Percentiles rank a stretch among this genome's conserved stretches.
Evolutionary conservation across 1,140 invertebrate species (phyloP).

Genomic region (Araneus ventricosus): DNA sequence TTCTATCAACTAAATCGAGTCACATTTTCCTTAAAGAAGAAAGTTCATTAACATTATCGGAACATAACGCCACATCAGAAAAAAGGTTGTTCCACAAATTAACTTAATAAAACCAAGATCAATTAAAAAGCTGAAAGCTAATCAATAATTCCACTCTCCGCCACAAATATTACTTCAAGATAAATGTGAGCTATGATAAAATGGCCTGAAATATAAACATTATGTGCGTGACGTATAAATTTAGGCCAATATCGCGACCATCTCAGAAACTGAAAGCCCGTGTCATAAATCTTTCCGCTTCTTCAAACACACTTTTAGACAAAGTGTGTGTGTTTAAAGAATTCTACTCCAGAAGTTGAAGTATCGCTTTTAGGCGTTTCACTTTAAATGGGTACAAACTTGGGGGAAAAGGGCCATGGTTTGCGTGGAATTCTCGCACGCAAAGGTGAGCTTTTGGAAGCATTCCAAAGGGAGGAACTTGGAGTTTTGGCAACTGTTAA

Average conservation of each 20-base stretch:
- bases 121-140: too few species aligned
- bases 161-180: background rate
- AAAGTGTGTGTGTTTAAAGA: background rate
- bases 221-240: background rate
- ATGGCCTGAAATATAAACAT: background rate
- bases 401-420: background rate
- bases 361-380: background rate
- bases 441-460: background rate
- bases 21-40: too few species aligned
- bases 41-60: too few species aligned
- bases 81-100: too few species aligned
- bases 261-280: background rate
- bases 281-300: background rate
- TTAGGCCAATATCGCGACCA: background rate
- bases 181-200: background rate
- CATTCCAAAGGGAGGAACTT: background rate
- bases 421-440: background rate
- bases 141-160: background rate
- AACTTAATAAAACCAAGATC: too few species aligned
- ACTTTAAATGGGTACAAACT: background rate
- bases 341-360: background rate
- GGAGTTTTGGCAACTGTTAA: background rate
- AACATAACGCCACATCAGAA: too few species aligned
- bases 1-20: too few species aligned
- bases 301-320: background rate